These are phyloP conservation scores for Helicoverpa zea DNA, from an alignment of 1,140 invertebrate species.

Conservation along the genomic window DNA sequence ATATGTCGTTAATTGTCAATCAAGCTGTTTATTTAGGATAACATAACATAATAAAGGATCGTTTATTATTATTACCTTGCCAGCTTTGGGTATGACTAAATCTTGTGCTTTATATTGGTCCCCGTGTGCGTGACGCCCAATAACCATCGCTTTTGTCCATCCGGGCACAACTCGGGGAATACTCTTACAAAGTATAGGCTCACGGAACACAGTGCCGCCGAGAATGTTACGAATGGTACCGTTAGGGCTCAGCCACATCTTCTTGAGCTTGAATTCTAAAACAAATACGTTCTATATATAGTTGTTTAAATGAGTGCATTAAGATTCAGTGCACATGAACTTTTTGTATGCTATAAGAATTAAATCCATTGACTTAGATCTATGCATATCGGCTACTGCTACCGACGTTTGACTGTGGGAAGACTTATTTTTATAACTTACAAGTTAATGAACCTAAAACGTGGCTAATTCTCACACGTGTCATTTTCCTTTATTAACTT, in stretches of 20 bases:
- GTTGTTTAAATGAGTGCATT: background rate
- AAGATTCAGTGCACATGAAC: background rate
- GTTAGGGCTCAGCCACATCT: conserved; percentile 97
- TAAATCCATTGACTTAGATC: background rate
- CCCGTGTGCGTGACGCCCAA: conserved; percentile 96
- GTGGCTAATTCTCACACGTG: too few relatives aligned
- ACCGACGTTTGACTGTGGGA: background rate
- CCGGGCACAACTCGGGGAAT: conserved; percentile 95
- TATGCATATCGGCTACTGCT: background rate
- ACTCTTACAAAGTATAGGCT: conserved; percentile 96
- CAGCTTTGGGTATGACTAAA: conserved; percentile 91
- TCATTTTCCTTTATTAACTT: too few relatives aligned
- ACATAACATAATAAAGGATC: background rate
- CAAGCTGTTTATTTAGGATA: too few relatives aligned
- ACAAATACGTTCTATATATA: conserved; percentile 4
- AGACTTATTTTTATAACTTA: too few relatives aligned
- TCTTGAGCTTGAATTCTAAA: conserved; percentile 96
- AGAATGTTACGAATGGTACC: conserved; percentile 97
- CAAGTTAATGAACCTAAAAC: too few relatives aligned
- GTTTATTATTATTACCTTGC: conserved; percentile 86
- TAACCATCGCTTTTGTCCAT: conserved; percentile 93
- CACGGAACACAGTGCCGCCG: conserved; percentile 96
- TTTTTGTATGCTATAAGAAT: background rate
- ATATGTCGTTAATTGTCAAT: too few relatives aligned
- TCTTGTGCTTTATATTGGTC: conserved; percentile 97